phyloP scores from a whole-genome alignment of 1,140 invertebrate species.

The Apocrypta bakeri region DNA sequence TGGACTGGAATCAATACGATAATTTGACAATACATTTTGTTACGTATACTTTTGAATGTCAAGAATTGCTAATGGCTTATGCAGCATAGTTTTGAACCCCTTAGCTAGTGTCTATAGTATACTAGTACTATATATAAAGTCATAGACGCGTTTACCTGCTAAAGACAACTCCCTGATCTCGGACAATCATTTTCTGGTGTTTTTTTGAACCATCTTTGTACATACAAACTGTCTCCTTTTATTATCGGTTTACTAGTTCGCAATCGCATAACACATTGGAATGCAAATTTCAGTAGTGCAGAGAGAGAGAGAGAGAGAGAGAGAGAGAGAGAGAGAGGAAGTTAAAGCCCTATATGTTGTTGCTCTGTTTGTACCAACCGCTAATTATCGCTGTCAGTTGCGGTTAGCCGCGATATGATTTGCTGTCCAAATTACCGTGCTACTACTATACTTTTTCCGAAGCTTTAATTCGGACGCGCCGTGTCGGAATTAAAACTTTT shows the following conservation, averaged over 20 bases:
- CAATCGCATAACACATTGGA: slow-evolving; percentile 37
- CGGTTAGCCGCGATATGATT: slow-evolving; percentile 47
- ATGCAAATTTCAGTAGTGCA: slow-evolving; percentile 35
- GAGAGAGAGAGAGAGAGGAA: too few relatives aligned
- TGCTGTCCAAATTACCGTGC: not conserved
- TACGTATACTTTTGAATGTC: not conserved
- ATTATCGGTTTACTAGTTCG: slow-evolving; percentile 14
- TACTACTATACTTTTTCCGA: not conserved
- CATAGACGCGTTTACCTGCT: not conserved
- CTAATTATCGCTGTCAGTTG: slow-evolving; percentile 37
- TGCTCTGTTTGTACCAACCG: slow-evolving; percentile 10
- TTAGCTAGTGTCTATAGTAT: too few relatives aligned
- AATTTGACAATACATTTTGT: not conserved
- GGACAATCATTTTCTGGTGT: not conserved
- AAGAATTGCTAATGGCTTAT: not conserved
- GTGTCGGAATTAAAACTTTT: not conserved
- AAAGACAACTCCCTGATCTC: not conserved
- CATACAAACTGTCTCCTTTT: not conserved
- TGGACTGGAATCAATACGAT: not conserved
- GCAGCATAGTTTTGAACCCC: too few relatives aligned
- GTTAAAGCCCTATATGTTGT: too few relatives aligned
- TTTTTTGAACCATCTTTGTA: not conserved
- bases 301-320: too few relatives aligned
- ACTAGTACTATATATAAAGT: too few relatives aligned
- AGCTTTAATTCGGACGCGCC: slow-evolving; percentile 16